These are phyloP conservation scores for Tamias sibiricus DNA, from an alignment of 2,113 vertebrate genomes.

Conservation along the genomic window DNA sequence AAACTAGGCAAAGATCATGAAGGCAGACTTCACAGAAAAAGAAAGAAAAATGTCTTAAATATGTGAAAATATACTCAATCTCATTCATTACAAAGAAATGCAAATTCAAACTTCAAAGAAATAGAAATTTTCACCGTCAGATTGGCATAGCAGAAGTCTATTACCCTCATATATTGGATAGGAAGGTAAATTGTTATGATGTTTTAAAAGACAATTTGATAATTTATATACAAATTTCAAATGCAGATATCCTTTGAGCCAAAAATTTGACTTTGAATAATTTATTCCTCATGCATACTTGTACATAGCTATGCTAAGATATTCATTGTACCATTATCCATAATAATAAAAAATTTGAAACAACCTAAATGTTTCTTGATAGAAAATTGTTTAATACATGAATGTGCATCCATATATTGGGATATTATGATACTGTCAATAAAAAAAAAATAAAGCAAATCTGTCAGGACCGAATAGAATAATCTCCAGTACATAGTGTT, in stretches of 20 bases:
- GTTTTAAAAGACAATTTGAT: conserved; percentile 51
- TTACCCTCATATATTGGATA: neutral
- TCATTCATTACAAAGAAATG: conserved; percentile 66
- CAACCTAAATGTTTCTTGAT: neutral
- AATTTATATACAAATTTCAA: conserved; percentile 56
- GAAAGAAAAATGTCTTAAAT: conserved; percentile 32
- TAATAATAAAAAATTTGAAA: conserved; percentile 6
- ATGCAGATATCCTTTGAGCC: conserved; percentile 31
- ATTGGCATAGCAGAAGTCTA: conserved; percentile 7
- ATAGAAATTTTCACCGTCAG: conserved; percentile 48
- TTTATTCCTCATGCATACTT: conserved; percentile 15
- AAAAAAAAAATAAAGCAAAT: conserved; percentile 5
- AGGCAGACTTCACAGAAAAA: neutral
- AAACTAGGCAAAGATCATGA: conserved; percentile 33
- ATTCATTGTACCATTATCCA: neutral
- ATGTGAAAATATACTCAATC: conserved; percentile 47
- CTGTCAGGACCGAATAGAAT: neutral
- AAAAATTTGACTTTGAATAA: conserved; percentile 46
- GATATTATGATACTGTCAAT: neutral
- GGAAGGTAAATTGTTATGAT: neutral
- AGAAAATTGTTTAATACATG: conserved; percentile 17
- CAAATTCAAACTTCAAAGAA: conserved; percentile 57
- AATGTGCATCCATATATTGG: neutral
- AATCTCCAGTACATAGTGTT: neutral
- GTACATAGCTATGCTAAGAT: neutral